A percentile compares a stretch with the other conserved stretches of the same genome.
Evolutionary conservation across 1,140 invertebrate species (phyloP).

Genomic region (Homarus americanus): DNA sequence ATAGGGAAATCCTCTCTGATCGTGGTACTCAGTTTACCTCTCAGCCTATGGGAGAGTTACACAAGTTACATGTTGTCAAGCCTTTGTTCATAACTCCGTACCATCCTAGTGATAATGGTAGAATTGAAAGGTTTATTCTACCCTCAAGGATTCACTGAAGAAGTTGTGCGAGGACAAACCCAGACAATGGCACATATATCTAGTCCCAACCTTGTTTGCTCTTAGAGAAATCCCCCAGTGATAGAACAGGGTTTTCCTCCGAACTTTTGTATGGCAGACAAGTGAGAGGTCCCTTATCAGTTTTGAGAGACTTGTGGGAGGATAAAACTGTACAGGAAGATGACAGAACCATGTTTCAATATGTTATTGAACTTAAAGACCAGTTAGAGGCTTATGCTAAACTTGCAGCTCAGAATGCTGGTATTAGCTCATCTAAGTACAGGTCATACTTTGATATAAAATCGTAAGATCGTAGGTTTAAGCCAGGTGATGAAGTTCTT

Average conservation of each 20-base stretch:
- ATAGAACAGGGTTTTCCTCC: not conserved
- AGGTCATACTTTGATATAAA: conserved; percentile 14
- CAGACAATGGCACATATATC: conserved; percentile 21
- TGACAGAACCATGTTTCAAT: not conserved
- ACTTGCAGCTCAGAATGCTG: not conserved
- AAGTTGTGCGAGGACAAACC: conserved; percentile 37
- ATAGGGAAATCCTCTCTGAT: conserved; percentile 6
- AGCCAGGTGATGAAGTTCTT: not conserved
- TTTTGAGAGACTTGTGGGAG: not conserved
- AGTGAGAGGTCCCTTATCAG: not conserved
- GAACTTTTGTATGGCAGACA: not conserved
- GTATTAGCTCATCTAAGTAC: not conserved
- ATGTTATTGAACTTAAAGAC: not conserved
- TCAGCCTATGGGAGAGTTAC: conserved; percentile 17
- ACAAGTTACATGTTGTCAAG: conserved; percentile 13
- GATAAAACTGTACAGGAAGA: not conserved
- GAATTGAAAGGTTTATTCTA: conserved; percentile 6
- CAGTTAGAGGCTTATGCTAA: not conserved
- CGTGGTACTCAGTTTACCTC: conserved; percentile 31
- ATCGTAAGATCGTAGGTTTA: not conserved
- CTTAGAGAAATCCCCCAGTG: not conserved
- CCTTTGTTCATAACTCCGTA: conserved; percentile 18
- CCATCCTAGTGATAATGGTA: conserved; percentile 24
- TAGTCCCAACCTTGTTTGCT: not conserved
- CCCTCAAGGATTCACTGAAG: not conserved